Evolutionary conservation across 2,888 invertebrate species (phyloP).

Genomic region (Polydrusus cervinus): DNA sequence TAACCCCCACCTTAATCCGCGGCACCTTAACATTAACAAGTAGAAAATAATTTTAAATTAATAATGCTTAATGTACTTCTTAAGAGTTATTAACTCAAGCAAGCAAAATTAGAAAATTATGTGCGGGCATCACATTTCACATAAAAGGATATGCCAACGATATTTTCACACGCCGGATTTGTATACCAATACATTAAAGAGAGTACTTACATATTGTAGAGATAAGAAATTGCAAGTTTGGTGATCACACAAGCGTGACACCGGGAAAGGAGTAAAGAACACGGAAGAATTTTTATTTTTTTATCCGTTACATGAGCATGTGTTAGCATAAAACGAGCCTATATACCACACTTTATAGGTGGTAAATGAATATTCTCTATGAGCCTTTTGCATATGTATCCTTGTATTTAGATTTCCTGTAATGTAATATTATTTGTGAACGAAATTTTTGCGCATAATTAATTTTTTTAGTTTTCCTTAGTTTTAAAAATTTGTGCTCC

Average conservation of each 20-base stretch:
- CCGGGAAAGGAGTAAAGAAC: constrained; percentile 31
- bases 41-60: no score
- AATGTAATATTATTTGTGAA: no score
- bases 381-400: no score
- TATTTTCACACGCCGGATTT: constrained; percentile 50
- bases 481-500: no score
- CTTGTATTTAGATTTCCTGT: no score
- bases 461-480: no score
- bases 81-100: constrained; percentile 21
- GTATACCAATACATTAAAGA: constrained; percentile 48
- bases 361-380: not conserved
- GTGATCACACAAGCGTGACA: constrained; percentile 48
- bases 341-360: not conserved
- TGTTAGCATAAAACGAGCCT: not conserved
- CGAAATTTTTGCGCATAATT: no score
- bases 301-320: not conserved
- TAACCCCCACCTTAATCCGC: no score
- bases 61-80: not conserved
- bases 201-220: constrained; percentile 39
- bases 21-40: no score
- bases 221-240: constrained; percentile 51
- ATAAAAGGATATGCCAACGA: constrained; percentile 49
- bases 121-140: constrained; percentile 44
- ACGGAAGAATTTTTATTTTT: constrained; percentile 33
- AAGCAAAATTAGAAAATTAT: constrained; percentile 50